Conservation (phyloP, 2,113 vertebrate species). For the Silurus meridionalis region DNA sequence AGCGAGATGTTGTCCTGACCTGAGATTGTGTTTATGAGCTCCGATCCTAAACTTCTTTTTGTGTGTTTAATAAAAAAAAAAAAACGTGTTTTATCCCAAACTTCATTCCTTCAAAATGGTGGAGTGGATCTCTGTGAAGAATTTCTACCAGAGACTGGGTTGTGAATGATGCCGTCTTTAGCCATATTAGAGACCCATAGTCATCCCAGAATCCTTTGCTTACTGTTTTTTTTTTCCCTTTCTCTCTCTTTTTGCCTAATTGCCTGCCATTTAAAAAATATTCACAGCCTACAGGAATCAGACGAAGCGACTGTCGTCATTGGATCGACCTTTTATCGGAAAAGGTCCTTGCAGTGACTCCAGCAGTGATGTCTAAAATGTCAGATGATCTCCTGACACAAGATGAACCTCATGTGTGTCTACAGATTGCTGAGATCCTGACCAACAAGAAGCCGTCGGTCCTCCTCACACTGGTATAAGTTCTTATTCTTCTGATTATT, state of each 20-base stretch:
- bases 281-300: neutral
- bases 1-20: neutral
- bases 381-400: neutral
- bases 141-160: too few relatives aligned
- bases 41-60: neutral
- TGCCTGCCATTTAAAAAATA: neutral
- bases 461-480: conserved; percentile 48
- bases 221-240: neutral
- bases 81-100: too few relatives aligned
- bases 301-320: neutral
- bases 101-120: too few relatives aligned
- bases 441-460: conserved; percentile 26
- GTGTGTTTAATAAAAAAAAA: too few relatives aligned
- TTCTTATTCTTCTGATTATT: neutral
- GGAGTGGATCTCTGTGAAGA: too few relatives aligned
- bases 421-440: conserved; percentile 44
- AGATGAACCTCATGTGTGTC: neutral
- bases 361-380: neutral
- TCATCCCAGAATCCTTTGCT: too few relatives aligned
- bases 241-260: conserved; percentile 9
- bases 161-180: too few relatives aligned
- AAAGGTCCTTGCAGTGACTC: neutral
- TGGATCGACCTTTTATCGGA: neutral
- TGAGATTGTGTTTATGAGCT: neutral
- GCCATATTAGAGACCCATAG: too few relatives aligned